Conservation (phyloP, 2,113 vertebrate species). For the Daboia siamensis region DNA sequence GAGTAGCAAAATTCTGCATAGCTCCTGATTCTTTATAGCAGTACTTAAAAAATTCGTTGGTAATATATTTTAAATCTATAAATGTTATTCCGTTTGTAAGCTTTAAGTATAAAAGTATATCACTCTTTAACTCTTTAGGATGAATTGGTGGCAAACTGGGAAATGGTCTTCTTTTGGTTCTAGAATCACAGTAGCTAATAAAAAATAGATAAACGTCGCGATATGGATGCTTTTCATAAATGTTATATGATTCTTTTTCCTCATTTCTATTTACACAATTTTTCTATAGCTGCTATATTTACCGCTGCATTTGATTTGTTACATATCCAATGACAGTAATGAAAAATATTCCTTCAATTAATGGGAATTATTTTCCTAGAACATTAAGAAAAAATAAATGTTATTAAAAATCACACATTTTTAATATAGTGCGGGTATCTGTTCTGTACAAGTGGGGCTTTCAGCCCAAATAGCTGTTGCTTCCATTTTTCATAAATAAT, state of each 20-base stretch:
- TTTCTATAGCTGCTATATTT: not conserved
- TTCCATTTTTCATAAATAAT: not conserved
- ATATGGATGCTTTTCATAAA: not conserved
- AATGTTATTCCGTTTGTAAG: not conserved
- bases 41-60: not conserved
- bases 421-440: not conserved
- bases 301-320: not conserved
- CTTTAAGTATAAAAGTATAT: not conserved
- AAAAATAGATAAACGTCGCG: not conserved
- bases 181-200: not conserved
- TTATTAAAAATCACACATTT: not conserved
- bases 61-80: not conserved
- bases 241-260: not conserved
- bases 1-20: not conserved
- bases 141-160: not conserved
- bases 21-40: not conserved
- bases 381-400: not conserved
- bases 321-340: not conserved
- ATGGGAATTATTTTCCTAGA: not conserved
- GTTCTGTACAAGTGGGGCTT: not conserved
- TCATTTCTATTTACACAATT: not conserved
- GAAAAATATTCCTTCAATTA: not conserved
- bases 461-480: not conserved
- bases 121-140: not conserved
- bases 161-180: not conserved